Conservation (phyloP, 2,888 invertebrate genomes). For the Mimumesa dahlbomi region DNA sequence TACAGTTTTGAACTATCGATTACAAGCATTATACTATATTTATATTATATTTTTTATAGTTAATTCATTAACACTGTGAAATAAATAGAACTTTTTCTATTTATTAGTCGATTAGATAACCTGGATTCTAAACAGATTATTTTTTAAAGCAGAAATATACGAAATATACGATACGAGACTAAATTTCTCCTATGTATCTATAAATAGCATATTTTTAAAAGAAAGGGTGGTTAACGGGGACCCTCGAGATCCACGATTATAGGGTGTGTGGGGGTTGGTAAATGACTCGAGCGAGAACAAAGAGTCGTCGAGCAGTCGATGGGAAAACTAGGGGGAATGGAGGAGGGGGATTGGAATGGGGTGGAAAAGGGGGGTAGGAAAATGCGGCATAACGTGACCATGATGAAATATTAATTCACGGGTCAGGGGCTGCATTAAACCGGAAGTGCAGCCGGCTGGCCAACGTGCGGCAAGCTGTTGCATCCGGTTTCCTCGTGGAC, state of each 20-base stretch:
- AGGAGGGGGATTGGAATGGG: constrained; percentile 6
- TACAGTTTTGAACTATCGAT: too few relatives aligned
- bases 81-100: too few relatives aligned
- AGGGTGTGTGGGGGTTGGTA: constrained; percentile 25
- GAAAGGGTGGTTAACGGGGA: constrained; percentile 31
- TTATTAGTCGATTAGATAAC: too few relatives aligned
- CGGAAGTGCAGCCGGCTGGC: constrained; percentile 69
- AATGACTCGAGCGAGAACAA: constrained; percentile 37
- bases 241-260: constrained; percentile 35
- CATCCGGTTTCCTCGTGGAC: constrained; percentile 68
- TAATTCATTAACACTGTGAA: too few relatives aligned
- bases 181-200: too few relatives aligned
- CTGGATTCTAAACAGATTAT: too few relatives aligned
- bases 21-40: too few relatives aligned
- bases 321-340: constrained; percentile 21
- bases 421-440: constrained; percentile 64
- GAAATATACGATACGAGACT: too few relatives aligned
- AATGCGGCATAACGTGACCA: constrained; percentile 59
- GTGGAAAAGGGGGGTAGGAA: constrained; percentile 8
- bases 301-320: constrained; percentile 33
- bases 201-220: too few relatives aligned
- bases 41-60: too few relatives aligned
- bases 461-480: constrained; percentile 75
- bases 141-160: too few relatives aligned
- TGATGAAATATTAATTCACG: constrained; percentile 76